phyloP scores from a whole-genome alignment of 1,140 invertebrate species.

The Aphis gossypii region DNA sequence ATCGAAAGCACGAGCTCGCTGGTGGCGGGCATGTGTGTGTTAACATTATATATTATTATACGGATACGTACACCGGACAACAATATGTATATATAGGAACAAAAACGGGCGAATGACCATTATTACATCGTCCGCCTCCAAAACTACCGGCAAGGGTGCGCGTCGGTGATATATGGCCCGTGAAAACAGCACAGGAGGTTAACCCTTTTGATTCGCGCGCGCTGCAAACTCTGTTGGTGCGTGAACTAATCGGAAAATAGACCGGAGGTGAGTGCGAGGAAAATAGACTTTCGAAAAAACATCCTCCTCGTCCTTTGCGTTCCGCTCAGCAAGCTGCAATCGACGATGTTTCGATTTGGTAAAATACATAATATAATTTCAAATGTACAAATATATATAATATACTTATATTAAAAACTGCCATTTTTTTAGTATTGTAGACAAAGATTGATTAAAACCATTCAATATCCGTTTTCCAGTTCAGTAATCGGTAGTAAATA shows the following conservation, averaged over 20 bases:
- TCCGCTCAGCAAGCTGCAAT: neutral
- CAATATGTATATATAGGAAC: neutral
- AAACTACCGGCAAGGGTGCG: neutral
- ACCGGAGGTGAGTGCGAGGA: neutral
- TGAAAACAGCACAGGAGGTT: constrained; percentile 16
- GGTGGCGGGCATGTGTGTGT: neutral
- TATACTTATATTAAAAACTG: neutral
- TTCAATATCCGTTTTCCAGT: neutral
- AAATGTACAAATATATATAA: neutral
- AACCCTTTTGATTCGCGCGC: constrained; percentile 23
- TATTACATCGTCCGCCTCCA: neutral
- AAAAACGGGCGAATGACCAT: neutral
- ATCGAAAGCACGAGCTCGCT: neutral
- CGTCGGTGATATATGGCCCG: constrained; percentile 29
- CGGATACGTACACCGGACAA: neutral
- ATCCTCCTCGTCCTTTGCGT: neutral
- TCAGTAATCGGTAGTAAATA: neutral
- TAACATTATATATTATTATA: constrained; percentile 10
- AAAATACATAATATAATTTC: neutral
- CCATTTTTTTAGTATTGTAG: no score
- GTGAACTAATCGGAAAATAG: constrained; percentile 29
- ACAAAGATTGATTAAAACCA: neutral
- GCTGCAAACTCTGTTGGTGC: neutral
- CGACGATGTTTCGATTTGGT: neutral
- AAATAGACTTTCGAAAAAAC: neutral